Conservation (phyloP, 1,140 invertebrate genomes). For the Microplitis demolitor region DNA sequence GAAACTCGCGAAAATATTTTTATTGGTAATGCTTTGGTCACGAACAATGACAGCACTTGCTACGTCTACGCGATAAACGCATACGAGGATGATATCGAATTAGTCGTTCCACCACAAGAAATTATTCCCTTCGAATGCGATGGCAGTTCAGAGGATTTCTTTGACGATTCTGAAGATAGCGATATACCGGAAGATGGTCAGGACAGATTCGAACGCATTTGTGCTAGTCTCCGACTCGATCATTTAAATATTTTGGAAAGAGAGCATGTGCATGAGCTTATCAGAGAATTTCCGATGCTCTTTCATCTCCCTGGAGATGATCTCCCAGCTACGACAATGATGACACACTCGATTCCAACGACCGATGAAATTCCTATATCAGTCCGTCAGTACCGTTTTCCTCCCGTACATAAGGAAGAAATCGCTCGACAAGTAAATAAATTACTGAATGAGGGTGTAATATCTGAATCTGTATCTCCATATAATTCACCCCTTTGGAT, state of each 20-base stretch:
- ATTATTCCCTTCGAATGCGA: background rate
- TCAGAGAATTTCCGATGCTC: background rate
- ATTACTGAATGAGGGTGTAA: slow-evolving; percentile 14
- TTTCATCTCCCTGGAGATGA: background rate
- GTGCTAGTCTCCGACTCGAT: no score
- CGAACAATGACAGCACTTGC: background rate
- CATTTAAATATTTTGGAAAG: no score
- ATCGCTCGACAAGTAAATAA: slow-evolving; percentile 5
- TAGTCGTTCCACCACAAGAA: slow-evolving; percentile 7
- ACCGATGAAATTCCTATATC: no score
- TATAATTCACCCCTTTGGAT: background rate
- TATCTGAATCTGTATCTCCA: background rate
- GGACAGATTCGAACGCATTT: no score
- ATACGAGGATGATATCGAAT: background rate
- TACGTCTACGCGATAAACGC: background rate
- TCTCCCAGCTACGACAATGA: no score
- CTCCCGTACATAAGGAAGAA: no score
- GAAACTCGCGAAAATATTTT: background rate
- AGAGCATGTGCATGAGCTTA: background rate
- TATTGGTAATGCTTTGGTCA: background rate
- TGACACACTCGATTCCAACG: no score
- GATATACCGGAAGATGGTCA: background rate
- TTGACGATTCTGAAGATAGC: background rate
- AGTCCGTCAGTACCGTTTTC: no score
- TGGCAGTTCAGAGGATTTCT: background rate